A percentile compares a stretch with the other conserved stretches of the same genome.
These are phyloP conservation scores for Bombycilla garrulus DNA, from an alignment of 2,113 vertebrate genomes.

Conservation along the genomic window DNA sequence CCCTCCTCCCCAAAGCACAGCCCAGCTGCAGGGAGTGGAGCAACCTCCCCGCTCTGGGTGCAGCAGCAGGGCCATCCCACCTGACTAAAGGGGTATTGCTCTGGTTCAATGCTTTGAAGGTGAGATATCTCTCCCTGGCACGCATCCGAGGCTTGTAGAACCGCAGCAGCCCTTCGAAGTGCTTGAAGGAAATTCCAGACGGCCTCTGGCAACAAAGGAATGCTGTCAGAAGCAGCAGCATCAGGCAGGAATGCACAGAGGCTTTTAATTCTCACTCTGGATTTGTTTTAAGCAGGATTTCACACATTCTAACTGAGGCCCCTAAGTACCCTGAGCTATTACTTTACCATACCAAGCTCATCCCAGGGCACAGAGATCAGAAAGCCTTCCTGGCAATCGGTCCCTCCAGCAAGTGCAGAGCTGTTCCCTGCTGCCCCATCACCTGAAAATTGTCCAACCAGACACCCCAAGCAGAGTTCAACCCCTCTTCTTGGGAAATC, in stretches of 20 bases:
- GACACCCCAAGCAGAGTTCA: background rate
- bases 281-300: background rate
- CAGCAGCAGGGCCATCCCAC: constrained; percentile 62
- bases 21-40: background rate
- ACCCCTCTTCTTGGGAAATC: background rate
- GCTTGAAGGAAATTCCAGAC: constrained; percentile 86
- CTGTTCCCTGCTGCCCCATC: background rate
- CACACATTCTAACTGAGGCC: background rate
- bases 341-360: background rate
- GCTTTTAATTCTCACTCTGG: background rate
- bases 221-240: background rate
- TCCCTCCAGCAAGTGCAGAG: background rate
- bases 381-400: background rate
- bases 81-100: constrained; percentile 83
- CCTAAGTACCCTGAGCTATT: background rate
- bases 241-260: background rate
- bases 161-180: constrained; percentile 94
- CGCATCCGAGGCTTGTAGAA: constrained; percentile 93
- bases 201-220: constrained; percentile 78
- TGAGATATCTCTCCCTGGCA: constrained; percentile 88
- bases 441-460: background rate
- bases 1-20: background rate
- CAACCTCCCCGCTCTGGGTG: background rate
- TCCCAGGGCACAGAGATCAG: background rate
- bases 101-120: constrained; percentile 91